Percentiles rank a stretch among this genome's conserved stretches.
Evolutionary conservation across 2,888 invertebrate species (phyloP).

Genomic region (Elaeidobius kamerunicus): DNA sequence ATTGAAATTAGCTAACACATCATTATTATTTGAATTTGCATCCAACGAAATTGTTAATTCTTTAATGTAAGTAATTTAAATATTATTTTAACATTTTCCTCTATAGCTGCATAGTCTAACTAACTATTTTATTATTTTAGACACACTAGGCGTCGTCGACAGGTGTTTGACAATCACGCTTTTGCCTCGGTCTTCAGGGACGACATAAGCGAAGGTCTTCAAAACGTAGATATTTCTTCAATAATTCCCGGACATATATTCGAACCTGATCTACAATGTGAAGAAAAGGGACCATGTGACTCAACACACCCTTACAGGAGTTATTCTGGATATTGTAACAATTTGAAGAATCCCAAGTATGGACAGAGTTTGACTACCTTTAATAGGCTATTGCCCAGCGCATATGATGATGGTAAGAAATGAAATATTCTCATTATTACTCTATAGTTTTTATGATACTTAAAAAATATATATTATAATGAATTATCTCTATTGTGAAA

Average conservation of each 20-base stretch:
- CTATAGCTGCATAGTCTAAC: too few species aligned
- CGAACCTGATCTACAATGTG: conserved; percentile 64
- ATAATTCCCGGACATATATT: conserved; percentile 63
- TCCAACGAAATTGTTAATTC: conserved; percentile 82
- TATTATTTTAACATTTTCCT: too few species aligned
- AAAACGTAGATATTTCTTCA: conserved; percentile 74
- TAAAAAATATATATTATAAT: too few species aligned
- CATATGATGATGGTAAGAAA: conserved; percentile 76
- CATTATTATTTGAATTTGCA: conserved; percentile 80
- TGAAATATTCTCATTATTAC: too few species aligned
- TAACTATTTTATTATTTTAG: too few species aligned
- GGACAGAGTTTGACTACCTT: conserved; percentile 85
- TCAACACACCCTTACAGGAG: conserved; percentile 67
- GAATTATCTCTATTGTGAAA: not conserved
- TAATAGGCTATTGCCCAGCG: conserved; percentile 77
- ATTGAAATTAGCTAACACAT: conserved; percentile 78
- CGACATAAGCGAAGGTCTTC: conserved; percentile 73
- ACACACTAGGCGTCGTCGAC: conserved; percentile 64
- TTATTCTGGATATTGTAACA: conserved; percentile 84
- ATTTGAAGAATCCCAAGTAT: conserved; percentile 75
- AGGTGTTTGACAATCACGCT: conserved; percentile 66
- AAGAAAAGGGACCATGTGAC: conserved; percentile 71
- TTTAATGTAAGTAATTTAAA: conserved; percentile 44
- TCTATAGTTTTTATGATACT: too few species aligned
- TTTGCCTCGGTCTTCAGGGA: conserved; percentile 58